A percentile compares a stretch with the other conserved stretches of the same genome.
Evolutionary conservation across 2,113 vertebrate genomes (phyloP).

Genomic region (Pachyramphus minor): DNA sequence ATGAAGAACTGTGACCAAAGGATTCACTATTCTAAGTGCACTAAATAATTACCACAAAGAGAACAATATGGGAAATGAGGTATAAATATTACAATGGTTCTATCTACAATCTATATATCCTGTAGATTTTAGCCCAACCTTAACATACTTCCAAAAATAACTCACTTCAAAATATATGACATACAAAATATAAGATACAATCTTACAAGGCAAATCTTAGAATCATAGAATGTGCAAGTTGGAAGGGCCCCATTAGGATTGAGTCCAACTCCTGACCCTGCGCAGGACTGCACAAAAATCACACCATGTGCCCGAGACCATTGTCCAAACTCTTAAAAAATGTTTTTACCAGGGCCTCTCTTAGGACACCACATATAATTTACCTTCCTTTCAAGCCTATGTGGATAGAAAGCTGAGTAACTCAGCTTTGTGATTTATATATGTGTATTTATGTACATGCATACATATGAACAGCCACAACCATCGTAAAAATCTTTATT

Average conservation of each 20-base stretch:
- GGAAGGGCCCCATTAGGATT: neutral
- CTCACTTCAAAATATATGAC: neutral
- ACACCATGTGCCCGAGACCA: rapidly evolving
- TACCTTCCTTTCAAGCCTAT: neutral
- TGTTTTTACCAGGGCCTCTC: neutral
- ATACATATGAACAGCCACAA: neutral
- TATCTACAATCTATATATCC: too few relatives aligned
- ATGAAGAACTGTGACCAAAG: neutral
- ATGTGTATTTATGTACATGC: neutral
- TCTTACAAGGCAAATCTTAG: neutral
- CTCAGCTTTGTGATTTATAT: neutral
- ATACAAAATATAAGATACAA: neutral
- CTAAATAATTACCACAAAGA: neutral
- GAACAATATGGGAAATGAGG: neutral
- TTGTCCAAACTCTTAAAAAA: neutral
- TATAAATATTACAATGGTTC: neutral
- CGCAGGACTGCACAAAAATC: neutral
- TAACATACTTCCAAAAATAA: neutral
- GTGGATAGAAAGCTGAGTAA: neutral
- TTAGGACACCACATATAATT: neutral
- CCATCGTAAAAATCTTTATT: neutral
- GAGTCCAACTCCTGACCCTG: neutral
- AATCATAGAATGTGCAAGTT: neutral
- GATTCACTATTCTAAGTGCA: neutral
- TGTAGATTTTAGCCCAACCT: neutral